These are phyloP conservation scores for Philaethria dido DNA, from an alignment of 2,888 invertebrate species.

Conservation along the genomic window DNA sequence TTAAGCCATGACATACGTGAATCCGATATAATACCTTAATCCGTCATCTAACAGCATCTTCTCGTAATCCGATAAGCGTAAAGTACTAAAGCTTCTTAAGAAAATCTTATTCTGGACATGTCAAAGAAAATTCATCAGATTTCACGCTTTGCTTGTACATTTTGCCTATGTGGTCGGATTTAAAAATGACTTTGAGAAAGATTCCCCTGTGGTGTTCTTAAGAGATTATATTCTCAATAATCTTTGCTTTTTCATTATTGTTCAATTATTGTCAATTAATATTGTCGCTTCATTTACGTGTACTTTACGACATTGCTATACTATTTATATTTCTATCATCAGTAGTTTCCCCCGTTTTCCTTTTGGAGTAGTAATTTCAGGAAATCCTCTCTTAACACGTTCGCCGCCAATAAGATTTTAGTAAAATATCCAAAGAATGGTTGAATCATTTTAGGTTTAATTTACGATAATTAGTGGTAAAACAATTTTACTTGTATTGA, in stretches of 20 bases:
- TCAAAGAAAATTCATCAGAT: conserved; percentile 20
- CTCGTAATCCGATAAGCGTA: conserved; percentile 31
- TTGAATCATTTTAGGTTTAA: no score
- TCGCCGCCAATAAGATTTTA: no score
- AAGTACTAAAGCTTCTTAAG: conserved; percentile 32
- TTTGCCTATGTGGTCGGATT: neutral
- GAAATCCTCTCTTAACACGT: no score
- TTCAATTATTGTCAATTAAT: neutral
- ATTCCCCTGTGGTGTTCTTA: neutral
- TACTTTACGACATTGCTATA: no score
- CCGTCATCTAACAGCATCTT: conserved; percentile 27
- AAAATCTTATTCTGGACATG: conserved; percentile 21
- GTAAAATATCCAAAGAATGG: no score
- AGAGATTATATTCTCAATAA: neutral
- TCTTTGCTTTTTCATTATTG: no score
- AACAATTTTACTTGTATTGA: no score
- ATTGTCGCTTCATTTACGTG: neutral
- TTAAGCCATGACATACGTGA: conserved; percentile 11
- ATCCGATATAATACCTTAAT: conserved; percentile 28
- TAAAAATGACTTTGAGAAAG: neutral
- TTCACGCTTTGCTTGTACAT: neutral
- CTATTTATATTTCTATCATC: no score
- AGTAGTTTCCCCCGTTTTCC: no score
- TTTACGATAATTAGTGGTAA: no score
- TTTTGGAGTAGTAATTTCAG: no score